Conservation (phyloP, 1,140 invertebrate genomes). For the Nasonia longicornis region DNA sequence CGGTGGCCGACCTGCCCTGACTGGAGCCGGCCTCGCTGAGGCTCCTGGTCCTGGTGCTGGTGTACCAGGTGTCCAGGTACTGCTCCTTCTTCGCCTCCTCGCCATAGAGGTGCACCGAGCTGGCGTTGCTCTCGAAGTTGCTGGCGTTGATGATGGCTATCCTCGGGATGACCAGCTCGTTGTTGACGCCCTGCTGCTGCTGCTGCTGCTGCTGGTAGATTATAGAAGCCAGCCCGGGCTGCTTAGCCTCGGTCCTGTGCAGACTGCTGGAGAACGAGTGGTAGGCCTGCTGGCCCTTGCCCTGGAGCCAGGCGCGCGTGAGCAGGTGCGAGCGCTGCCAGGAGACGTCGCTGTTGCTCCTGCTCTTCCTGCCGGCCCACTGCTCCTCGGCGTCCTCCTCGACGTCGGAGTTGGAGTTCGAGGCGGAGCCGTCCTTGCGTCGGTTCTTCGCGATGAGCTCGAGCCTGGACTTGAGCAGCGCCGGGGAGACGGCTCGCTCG, state of each 20-base stretch:
- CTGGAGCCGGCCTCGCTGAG: conserved; percentile 59
- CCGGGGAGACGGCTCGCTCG: conserved; percentile 69
- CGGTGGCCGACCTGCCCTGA: conserved; percentile 52
- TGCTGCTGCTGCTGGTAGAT: background rate
- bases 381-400: conserved; percentile 31
- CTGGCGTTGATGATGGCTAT: conserved; percentile 67
- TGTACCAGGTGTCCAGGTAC: conserved; percentile 4
- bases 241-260: background rate
- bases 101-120: conserved; percentile 52
- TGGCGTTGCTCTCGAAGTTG: conserved; percentile 65
- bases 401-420: conserved; percentile 51
- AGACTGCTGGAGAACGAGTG: conserved; percentile 48
- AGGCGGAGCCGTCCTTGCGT: conserved; percentile 46
- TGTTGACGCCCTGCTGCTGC: background rate
- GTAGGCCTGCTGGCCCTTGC: conserved; percentile 53
- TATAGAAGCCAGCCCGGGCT: background rate
- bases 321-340: conserved; percentile 60
- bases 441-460: conserved; percentile 57
- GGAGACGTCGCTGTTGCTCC: conserved; percentile 63
- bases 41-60: conserved; percentile 52
- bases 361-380: conserved; percentile 51
- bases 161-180: conserved; percentile 59
- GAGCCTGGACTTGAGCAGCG: conserved; percentile 70
- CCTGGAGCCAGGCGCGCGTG: conserved; percentile 56
- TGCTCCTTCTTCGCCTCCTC: background rate